Base-by-base conservation (phyloP, 2,797 vertebrate genomes). In the Kryptopterus vitreolus region DNA sequence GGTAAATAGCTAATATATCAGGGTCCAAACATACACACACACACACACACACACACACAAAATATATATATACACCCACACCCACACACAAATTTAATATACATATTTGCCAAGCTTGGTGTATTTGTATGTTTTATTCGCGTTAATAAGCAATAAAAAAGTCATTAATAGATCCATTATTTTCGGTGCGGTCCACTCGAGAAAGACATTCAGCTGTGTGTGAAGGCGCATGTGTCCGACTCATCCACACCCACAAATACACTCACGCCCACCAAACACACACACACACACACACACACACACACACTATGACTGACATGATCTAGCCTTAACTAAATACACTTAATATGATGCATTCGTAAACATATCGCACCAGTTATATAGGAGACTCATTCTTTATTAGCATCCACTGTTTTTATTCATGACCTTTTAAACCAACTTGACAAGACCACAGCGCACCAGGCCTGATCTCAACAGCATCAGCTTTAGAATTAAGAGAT, bases 81-180 rank as follows among this genome's bases (percentile, higher is more conserved):
- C n/a, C n/a, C n/a, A n/a, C n/a, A n/a, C n/a, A n/a, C n/a, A n/a
- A n/a, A n/a, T 16, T 61, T 31, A 29, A 57, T 24, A 20, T 31
- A 38, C 4, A 38, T 62, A 29, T 26, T 26, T 78, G 79, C 63
- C 72, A n/a, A n/a, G n/a, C n/a, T n/a, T n/a, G n/a, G n/a, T 82
- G 65, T 52, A 65, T 78, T 55, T 65, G 66, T 79, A 57, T 53
- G 76, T 18, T 46, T n/a, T 69, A 1, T 29, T 50, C 5, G 46
- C 33, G 78, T 77, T 82, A 73, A 53, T 69, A 82, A 75, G 74
- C 24, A 31, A 74, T 80, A 50, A 66, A 52, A 29, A 52, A 59
- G 76, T 53, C 57, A 81, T 62, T 89, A 84, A 88, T 88, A 84
- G 82, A 20, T 53, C 82, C 85, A 86, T 89, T 86, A 84, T 81